Conservation (phyloP, 2,113 vertebrate genomes). For the Hydrolagus affinis region DNA sequence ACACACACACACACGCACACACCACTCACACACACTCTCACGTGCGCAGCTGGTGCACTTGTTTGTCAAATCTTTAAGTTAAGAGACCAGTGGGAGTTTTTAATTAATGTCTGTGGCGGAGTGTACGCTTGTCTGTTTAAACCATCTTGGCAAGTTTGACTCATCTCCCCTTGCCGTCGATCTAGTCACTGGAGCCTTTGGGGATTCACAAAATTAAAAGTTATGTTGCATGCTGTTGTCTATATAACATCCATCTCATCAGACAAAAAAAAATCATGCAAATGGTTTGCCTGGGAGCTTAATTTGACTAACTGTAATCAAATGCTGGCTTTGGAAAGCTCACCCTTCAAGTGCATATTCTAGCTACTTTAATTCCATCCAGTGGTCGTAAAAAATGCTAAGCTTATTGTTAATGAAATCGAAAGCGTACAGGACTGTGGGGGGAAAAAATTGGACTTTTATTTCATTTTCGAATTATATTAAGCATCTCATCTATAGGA, state of each 20-base stretch:
- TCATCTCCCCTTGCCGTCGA: constrained; percentile 64
- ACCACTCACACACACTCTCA: too few species aligned
- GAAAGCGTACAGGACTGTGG: background rate
- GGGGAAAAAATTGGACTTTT: background rate
- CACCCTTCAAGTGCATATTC: background rate
- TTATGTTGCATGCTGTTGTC: constrained; percentile 68
- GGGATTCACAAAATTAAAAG: constrained; percentile 60
- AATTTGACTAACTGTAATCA: constrained; percentile 69
- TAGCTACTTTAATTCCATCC: background rate
- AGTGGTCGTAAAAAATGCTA: background rate
- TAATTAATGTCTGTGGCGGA: constrained; percentile 63
- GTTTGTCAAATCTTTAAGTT: constrained; percentile 70
- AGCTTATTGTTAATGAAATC: background rate
- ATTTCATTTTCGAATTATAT: constrained; percentile 19
- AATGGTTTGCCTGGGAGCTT: constrained; percentile 5
- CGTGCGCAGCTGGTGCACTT: constrained; percentile 23
- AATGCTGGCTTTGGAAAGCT: constrained; percentile 49
- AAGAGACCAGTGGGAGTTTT: constrained; percentile 70
- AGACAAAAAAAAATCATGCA: constrained; percentile 7
- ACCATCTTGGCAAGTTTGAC: constrained; percentile 67
- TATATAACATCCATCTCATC: constrained; percentile 62
- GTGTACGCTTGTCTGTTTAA: constrained; percentile 66
- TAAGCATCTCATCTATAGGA: background rate
- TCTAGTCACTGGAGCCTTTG: constrained; percentile 66
- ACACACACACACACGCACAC: too few species aligned